Evolutionary conservation across 1,140 invertebrate species (phyloP).

Genomic region (Wasmannia auropunctata): DNA sequence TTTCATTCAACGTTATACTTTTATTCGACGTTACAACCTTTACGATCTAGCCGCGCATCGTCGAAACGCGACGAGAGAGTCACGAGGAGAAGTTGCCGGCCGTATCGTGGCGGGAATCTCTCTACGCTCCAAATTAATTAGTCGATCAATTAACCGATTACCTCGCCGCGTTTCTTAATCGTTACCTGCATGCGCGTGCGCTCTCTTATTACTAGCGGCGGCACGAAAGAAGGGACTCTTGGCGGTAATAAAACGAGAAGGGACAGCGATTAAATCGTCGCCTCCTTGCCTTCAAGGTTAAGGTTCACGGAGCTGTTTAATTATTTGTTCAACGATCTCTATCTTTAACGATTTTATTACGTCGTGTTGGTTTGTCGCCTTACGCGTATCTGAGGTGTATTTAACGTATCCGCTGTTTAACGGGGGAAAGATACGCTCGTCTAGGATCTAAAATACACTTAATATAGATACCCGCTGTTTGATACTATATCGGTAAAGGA

Average conservation of each 20-base stretch:
- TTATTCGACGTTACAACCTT: not conserved
- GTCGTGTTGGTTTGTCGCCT: not conserved
- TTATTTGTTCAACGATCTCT: not conserved
- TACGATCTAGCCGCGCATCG: not conserved
- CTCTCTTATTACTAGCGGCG: not conserved
- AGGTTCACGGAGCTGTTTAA: constrained; percentile 3
- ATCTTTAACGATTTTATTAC: not conserved
- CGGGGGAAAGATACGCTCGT: not conserved
- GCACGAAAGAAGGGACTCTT: not conserved
- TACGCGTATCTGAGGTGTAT: too few relatives aligned
- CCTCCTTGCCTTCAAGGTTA: not conserved
- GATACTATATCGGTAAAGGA: not conserved
- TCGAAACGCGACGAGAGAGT: constrained; percentile 17
- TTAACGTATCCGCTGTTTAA: not conserved
- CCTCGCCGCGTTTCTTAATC: constrained; percentile 45
- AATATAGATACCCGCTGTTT: not conserved
- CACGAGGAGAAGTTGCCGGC: not conserved
- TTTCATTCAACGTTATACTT: constrained; percentile 22
- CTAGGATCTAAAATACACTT: not conserved
- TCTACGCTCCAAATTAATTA: constrained; percentile 56
- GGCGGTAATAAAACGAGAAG: not conserved
- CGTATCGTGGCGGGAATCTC: constrained; percentile 11
- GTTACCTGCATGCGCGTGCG: not conserved
- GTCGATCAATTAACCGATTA: constrained; percentile 59
- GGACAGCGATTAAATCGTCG: constrained; percentile 5